Evolutionary conservation across 2,888 invertebrate species (phyloP), one percentile per base, ranked within the genome.

Genomic region (Oligia latruncula): DNA sequence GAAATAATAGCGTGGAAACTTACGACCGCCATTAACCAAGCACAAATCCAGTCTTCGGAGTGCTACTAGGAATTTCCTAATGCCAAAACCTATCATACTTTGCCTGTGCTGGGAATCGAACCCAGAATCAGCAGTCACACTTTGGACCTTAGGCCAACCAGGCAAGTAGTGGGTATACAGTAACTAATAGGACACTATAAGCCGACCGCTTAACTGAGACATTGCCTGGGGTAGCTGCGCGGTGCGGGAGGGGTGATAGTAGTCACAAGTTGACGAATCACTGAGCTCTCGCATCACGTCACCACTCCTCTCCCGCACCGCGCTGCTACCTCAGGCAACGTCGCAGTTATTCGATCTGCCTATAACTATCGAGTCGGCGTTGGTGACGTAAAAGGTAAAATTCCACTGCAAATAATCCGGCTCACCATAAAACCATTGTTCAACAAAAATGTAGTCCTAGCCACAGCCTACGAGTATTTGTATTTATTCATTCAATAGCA

Each of bases 401-500:
- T 15, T 13, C 58, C n/a, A n/a, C 13, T 17, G 15, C n/a, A 43
- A 43, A 52, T 29, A 71, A 74, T 40, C 2, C 13, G 20, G 29
- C 17, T n/a, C n/a, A 5, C 40, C 20, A 40, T 46, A 66, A 66
- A 78, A 78, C 40, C 49, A 13, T 60, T 67, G 40, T 60, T 79
- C 23, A 17, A 52, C 4, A 17, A 62, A 68, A 62, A 52, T 1
- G 52, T 46, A 64, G 35, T 55, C 2, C 35, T 2, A 29, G 29
- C 29, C 58, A 35, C 65, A 66, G 58, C 3, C 8, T 29, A 29
- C 13, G 46, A 67, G 64, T 52, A 70, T 70, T 43, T 58, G 17
- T 62, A 29, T 64, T 80, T 68, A 71, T 67, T 55, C 29, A 78
- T 78, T 49, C 78, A 58, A 46, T 43, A 67, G 15, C 60, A 71